Conservation (phyloP, 2,113 vertebrate genomes). For the Trematomus loennbergii region DNA sequence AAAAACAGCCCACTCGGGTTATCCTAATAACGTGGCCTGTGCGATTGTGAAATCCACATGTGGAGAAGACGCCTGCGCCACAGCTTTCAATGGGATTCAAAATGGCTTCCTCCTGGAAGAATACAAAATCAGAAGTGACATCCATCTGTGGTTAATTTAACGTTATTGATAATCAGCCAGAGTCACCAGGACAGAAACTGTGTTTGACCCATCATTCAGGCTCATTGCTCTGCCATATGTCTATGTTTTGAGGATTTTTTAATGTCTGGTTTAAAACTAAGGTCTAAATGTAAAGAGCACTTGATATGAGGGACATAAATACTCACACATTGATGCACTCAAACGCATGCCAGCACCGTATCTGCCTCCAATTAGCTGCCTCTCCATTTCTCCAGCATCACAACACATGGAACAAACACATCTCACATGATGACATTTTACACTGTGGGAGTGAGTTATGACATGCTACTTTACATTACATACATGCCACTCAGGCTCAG, state of each 20-base stretch:
- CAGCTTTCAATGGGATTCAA: conserved; percentile 32
- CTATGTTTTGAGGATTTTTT: conserved; percentile 27
- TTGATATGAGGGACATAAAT: conserved; percentile 2
- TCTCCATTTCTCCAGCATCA: conserved; percentile 38
- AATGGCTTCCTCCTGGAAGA: conserved; percentile 50
- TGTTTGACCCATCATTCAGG: conserved; percentile 57
- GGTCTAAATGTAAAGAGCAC: conserved; percentile 26
- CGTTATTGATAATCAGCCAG: conserved; percentile 69
- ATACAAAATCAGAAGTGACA: conserved; percentile 67
- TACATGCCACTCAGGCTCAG: conserved; percentile 33
- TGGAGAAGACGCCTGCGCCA: conserved; percentile 15
- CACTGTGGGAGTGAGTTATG: neutral
- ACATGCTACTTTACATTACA: conserved; percentile 35
- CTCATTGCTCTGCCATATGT: conserved; percentile 45
- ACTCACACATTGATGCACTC: neutral
- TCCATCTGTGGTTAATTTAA: conserved; percentile 69
- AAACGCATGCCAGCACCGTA: neutral
- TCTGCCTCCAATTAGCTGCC: neutral
- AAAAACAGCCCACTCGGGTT: conserved; percentile 60
- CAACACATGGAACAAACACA: conserved; percentile 21
- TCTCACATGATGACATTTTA: conserved; percentile 18
- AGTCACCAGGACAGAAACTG: conserved; percentile 50
- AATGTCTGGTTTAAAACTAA: conserved; percentile 40
- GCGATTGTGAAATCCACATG: conserved; percentile 51
- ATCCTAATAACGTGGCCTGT: conserved; percentile 48